Evolutionary conservation across 2,888 invertebrate species (phyloP), one percentile per base, ranked within the genome.

Genomic region (Lypha dubia): DNA sequence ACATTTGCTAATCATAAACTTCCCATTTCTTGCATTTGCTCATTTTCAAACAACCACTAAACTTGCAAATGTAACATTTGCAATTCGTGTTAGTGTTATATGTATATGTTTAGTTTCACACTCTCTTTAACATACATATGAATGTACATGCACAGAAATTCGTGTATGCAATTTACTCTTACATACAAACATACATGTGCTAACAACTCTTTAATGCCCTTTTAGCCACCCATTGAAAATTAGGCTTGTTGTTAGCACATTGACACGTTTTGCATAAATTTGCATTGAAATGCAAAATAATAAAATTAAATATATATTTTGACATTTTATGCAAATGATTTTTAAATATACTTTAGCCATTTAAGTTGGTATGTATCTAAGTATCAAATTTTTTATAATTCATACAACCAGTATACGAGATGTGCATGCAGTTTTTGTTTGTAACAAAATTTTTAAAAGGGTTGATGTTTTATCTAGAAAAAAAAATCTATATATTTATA

Each of bases 221-320:
- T 77, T 76, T 86, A 86, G 58, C 22, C 67, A 49, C 70, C 76
- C 67, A 46, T 32, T 51, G 67, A 79, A 85, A 85, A 82, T 85
- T 82, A 82, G 79, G 79, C 85, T 82, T 56, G 75, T 87, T 88
- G 88, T 90, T 89, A 88, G 89, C 90, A 89, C 89, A 90, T 89
- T 89, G 89, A 89, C 90, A 90, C 88, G 90, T 89, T 90, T 89
- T 89, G 89, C 89, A 89, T 90, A 90, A 89, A 89, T 89, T 89
- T 89, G 86, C 88, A 89, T 89, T 88, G 67, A 83, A 89, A 87
- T 88, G 86, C 56, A 20, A 41, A 8, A 35, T n/a, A n/a, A n/a
- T n/a, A 44, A 38, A 56, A 1, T 6, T 41, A 9, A 28, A 20
- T 13, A 24, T n/a, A 58, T 38, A 15, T 62, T 83, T 83, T 70